These are phyloP conservation scores for Ellobius talpinus DNA, from an alignment of 2,113 vertebrate species.

Conservation along the genomic window DNA sequence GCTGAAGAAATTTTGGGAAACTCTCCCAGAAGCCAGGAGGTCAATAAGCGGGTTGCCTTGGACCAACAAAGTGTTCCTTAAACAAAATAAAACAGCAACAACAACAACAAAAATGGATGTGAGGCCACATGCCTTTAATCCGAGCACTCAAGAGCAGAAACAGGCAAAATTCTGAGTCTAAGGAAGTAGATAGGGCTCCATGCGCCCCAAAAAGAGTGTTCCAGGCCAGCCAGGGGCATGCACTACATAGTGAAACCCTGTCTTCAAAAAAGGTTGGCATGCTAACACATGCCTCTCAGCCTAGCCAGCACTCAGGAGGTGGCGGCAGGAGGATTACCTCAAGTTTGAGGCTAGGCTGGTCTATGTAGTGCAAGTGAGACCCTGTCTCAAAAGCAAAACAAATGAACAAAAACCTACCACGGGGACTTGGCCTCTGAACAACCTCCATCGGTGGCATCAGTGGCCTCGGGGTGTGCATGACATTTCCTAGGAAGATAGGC, in stretches of 20 bases:
- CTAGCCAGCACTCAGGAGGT: not conserved
- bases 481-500: not conserved
- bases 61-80: not conserved
- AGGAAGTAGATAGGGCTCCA: not conserved
- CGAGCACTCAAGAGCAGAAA: not conserved
- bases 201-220: not conserved
- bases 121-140: not conserved
- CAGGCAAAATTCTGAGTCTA: not conserved
- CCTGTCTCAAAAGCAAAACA: not conserved
- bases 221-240: not conserved
- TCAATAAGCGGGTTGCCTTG: not conserved
- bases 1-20: not conserved
- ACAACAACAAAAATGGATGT: not conserved
- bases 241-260: not conserved
- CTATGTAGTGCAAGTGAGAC: not conserved
- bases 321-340: not conserved
- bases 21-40: not conserved
- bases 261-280: not conserved
- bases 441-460: not conserved
- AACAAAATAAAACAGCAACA: not conserved
- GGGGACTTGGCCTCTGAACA: not conserved
- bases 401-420: not conserved
- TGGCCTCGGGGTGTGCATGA: conserved; percentile 4
- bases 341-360: not conserved
- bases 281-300: not conserved